Conservation (phyloP, 2,888 invertebrate species). For the Leptothorax acervorum region DNA sequence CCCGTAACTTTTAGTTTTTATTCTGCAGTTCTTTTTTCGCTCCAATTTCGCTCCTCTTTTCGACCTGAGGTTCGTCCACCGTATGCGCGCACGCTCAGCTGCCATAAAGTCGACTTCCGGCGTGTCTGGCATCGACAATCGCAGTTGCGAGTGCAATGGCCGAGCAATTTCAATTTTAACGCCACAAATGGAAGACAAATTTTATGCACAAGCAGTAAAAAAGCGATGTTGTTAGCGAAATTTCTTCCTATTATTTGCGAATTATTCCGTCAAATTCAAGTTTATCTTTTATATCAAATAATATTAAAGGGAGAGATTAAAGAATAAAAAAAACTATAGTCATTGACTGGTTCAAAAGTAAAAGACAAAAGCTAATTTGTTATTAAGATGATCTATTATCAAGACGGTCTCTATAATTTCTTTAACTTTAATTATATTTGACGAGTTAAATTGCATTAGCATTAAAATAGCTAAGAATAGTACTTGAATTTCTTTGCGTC, state of each 20-base stretch:
- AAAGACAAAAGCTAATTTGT: neutral
- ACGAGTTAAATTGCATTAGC: neutral
- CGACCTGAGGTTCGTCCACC: slow-evolving; percentile 43
- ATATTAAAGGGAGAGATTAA: neutral
- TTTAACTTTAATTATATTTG: neutral
- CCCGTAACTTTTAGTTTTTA: slow-evolving; percentile 58
- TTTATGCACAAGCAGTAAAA: neutral
- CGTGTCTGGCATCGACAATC: slow-evolving; percentile 60
- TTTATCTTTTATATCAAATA: neutral
- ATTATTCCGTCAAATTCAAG: slow-evolving; percentile 29
- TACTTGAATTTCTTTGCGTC: neutral
- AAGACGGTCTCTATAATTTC: neutral
- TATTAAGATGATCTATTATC: neutral
- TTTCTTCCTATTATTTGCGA: neutral
- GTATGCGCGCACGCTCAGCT: slow-evolving; percentile 47
- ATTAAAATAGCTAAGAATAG: neutral
- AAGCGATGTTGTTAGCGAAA: slow-evolving; percentile 45
- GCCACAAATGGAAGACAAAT: slow-evolving; percentile 39
- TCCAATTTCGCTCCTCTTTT: slow-evolving; percentile 54
- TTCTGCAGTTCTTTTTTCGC: slow-evolving; percentile 54
- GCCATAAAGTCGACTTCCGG: slow-evolving; percentile 59
- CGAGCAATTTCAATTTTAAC: slow-evolving; percentile 56
- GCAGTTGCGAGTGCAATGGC: slow-evolving; percentile 38
- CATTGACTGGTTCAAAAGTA: neutral
- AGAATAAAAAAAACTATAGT: neutral